Conservation (phyloP, 2,797 vertebrate genomes). For the Philypnodon macrostomus region DNA sequence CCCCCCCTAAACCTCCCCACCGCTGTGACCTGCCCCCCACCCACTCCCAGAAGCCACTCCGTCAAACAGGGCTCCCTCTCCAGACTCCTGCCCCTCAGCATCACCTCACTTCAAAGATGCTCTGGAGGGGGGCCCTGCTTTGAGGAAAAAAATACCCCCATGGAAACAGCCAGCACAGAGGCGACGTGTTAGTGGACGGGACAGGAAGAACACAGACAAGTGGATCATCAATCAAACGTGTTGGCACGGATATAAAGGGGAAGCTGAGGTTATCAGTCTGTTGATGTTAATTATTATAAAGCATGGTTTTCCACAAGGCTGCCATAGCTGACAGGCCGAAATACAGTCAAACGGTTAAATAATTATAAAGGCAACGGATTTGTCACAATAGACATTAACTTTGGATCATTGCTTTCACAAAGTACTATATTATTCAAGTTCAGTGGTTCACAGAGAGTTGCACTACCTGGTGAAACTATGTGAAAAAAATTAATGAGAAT, state of each 20-base stretch:
- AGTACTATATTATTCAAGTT: no score
- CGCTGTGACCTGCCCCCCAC: slow-evolving; percentile 43
- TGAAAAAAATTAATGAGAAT: no score
- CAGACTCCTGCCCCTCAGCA: slow-evolving; percentile 35
- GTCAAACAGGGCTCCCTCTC: slow-evolving; percentile 43
- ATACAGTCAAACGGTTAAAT: neutral
- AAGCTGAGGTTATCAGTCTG: slow-evolving; percentile 18
- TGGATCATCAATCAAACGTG: slow-evolving; percentile 13
- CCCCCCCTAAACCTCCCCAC: no score
- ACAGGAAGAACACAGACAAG: slow-evolving; percentile 35
- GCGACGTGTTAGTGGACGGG: slow-evolving; percentile 26
- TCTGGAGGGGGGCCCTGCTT: slow-evolving; percentile 14
- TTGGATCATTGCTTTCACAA: no score
- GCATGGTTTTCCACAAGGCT: neutral
- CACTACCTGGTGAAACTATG: no score
- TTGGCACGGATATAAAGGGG: slow-evolving; percentile 15
- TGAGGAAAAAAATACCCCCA: slow-evolving; percentile 28
- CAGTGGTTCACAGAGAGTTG: no score
- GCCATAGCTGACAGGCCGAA: neutral
- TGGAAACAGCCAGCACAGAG: slow-evolving; percentile 27
- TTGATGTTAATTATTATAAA: neutral
- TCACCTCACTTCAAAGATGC: slow-evolving; percentile 50
- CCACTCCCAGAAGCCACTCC: slow-evolving; percentile 40
- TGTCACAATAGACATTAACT: no score
- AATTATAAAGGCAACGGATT: no score